Percentiles rank a stretch among this genome's conserved stretches.
These are phyloP conservation scores for Caenorhabditis doughertyi DNA, from an alignment of 2,888 invertebrate genomes.

Conservation along the genomic window DNA sequence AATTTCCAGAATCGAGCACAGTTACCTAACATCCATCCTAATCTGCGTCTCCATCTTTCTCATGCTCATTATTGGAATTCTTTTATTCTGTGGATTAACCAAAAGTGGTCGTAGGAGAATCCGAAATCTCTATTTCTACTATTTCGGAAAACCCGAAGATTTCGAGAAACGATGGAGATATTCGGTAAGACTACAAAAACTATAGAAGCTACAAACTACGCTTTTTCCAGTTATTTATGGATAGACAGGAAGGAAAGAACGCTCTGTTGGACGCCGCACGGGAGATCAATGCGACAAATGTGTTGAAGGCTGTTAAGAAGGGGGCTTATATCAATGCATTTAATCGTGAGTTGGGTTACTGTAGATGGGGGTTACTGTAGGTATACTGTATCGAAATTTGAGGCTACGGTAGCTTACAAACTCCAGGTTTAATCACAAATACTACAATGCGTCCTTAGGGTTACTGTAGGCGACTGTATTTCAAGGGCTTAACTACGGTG, in stretches of 20 bases:
- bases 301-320: slow-evolving; percentile 11
- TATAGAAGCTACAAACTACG: too few relatives aligned
- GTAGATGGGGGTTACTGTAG: too few relatives aligned
- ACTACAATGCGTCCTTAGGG: too few relatives aligned
- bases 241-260: slow-evolving; percentile 17
- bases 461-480: too few relatives aligned
- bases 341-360: slow-evolving; percentile 3
- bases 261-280: slow-evolving; percentile 19
- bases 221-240: slow-evolving; percentile 24
- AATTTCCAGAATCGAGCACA: slow-evolving; percentile 2
- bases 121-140: neutral
- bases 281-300: slow-evolving; percentile 10
- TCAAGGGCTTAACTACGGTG: too few relatives aligned
- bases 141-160: slow-evolving; percentile 3
- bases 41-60: neutral
- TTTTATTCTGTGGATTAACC: neutral
- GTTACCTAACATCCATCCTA: neutral
- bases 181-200: neutral
- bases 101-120: neutral
- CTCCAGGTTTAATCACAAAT: too few relatives aligned
- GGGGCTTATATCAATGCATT: slow-evolving; percentile 13
- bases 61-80: neutral
- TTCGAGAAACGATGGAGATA: slow-evolving; percentile 29
- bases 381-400: too few relatives aligned
- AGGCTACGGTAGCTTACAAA: too few relatives aligned